Evolutionary conservation across 2,113 vertebrate species (phyloP).

Genomic region (Dendrocopos noguchii): DNA sequence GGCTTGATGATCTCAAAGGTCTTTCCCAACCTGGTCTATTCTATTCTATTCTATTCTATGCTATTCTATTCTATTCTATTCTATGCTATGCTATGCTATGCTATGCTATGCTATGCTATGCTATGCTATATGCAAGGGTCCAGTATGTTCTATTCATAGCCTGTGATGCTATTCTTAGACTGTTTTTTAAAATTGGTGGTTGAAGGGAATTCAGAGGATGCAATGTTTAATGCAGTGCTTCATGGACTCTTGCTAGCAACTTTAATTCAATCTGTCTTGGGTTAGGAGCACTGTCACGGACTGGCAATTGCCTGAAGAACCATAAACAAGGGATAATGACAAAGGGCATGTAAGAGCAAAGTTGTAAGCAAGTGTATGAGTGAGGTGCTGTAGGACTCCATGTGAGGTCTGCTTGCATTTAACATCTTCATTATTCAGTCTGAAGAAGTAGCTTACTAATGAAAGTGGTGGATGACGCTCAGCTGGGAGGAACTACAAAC

Average conservation of each 20-base stretch:
- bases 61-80: no score
- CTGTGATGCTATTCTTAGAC: constrained; percentile 27
- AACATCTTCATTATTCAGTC: constrained; percentile 51
- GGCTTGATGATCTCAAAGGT: no score
- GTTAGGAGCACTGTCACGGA: constrained; percentile 48
- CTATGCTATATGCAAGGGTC: not conserved
- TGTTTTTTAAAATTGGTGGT: constrained; percentile 32
- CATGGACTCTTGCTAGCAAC: constrained; percentile 39
- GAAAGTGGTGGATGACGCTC: not conserved
- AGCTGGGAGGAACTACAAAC: constrained; percentile 6
- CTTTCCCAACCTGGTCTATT: no score
- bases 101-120: no score
- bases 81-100: no score
- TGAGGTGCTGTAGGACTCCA: not conserved
- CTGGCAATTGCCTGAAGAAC: constrained; percentile 64
- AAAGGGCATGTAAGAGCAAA: constrained; percentile 51
- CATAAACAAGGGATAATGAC: constrained; percentile 64
- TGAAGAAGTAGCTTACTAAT: constrained; percentile 20
- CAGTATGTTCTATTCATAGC: not conserved
- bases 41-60: no score
- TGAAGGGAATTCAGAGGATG: constrained; percentile 18
- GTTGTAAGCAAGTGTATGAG: constrained; percentile 29
- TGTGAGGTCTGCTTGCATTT: constrained; percentile 26
- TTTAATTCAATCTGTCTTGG: constrained; percentile 64
- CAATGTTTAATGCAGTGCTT: constrained; percentile 30